Evolutionary conservation across 2,888 invertebrate species (phyloP).

Genomic region (Homarus gammarus): DNA sequence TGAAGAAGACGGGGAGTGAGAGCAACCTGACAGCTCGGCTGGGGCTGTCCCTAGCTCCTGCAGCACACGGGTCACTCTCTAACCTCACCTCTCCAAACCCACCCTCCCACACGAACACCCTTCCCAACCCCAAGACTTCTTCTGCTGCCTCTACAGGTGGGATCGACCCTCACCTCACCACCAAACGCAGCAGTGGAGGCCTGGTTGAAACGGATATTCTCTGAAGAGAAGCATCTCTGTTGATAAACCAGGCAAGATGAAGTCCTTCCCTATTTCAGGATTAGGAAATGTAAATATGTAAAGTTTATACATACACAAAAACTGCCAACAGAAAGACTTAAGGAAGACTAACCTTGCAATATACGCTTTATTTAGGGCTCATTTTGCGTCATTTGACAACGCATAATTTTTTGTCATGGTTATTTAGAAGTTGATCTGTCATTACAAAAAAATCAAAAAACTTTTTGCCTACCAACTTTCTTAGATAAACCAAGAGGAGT

Average conservation of each 20-base stretch:
- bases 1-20: constrained; percentile 75
- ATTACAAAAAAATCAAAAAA: constrained; percentile 41
- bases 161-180: constrained; percentile 27
- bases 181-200: constrained; percentile 56
- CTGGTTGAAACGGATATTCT: constrained; percentile 67
- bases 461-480: constrained; percentile 22
- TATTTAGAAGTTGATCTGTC: constrained; percentile 22
- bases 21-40: constrained; percentile 69
- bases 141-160: constrained; percentile 39
- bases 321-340: constrained; percentile 57
- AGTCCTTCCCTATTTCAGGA: constrained; percentile 19
- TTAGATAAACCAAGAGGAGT: constrained; percentile 10
- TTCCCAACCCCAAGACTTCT: constrained; percentile 67
- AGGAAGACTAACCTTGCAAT: constrained; percentile 55
- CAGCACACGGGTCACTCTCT: constrained; percentile 55
- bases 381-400: constrained; percentile 44
- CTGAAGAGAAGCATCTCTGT: constrained; percentile 36
- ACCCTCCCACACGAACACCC: constrained; percentile 43
- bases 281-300: constrained; percentile 67
- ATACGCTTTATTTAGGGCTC: constrained; percentile 55
- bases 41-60: constrained; percentile 62
- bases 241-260: constrained; percentile 7
- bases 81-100: constrained; percentile 56
- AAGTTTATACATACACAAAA: constrained; percentile 56
- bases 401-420: constrained; percentile 56